phyloP scores from a whole-genome alignment of 2,888 invertebrate genomes.

The Petrolisthes cinctipes region DNA sequence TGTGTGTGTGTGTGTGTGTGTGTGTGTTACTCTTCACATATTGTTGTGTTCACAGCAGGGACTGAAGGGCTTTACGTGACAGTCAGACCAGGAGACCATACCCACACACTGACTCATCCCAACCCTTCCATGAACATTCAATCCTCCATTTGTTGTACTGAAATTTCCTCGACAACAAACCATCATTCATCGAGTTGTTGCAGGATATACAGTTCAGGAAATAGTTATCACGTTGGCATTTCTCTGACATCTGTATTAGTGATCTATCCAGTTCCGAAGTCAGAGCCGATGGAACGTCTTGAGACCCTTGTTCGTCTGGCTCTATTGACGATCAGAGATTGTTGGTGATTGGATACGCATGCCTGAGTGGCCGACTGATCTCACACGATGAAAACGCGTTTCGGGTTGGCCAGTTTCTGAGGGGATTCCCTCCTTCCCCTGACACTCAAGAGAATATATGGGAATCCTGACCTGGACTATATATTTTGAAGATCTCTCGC shows the following conservation, averaged over 20 bases:
- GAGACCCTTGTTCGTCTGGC: slow-evolving; percentile 6
- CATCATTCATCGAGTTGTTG: no score
- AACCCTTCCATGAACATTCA: neutral
- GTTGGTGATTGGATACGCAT: slow-evolving; percentile 44
- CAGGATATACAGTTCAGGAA: no score
- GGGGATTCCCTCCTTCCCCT: neutral
- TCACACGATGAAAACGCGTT: slow-evolving; percentile 1
- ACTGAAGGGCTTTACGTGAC: neutral
- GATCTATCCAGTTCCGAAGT: neutral
- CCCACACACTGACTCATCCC: neutral
- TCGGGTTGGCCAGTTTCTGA: neutral
- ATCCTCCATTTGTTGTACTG: no score
- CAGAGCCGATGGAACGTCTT: neutral
- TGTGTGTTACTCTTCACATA: neutral
- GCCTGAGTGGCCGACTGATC: slow-evolving; percentile 25
- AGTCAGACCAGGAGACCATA: neutral
- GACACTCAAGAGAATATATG: no score
- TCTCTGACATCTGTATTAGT: no score
- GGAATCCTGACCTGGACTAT: neutral
- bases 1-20: no score
- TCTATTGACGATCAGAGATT: slow-evolving; percentile 43
- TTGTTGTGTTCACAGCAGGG: neutral
- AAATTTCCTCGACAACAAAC: no score
- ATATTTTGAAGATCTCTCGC: neutral
- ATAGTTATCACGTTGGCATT: no score